Base-by-base conservation (phyloP, 1,140 invertebrate species). In the Saxidomus purpurata region DNA sequence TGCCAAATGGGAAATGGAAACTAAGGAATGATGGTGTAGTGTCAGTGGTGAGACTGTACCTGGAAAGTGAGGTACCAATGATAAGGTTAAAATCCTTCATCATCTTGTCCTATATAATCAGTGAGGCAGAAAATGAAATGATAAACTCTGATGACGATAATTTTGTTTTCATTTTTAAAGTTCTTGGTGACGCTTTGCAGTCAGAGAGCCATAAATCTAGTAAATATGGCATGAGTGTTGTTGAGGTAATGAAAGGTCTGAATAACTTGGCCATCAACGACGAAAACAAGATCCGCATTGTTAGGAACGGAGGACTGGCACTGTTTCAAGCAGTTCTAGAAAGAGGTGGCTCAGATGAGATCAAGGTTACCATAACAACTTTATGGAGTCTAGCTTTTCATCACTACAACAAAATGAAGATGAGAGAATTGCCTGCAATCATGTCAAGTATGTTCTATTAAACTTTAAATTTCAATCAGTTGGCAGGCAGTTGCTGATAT, bases 201-300 rank as follows among this genome's bases (percentile, higher is more conserved):
- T 92, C 90, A 25, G 79, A 77, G 28, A 82, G 91, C 19, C 93
- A 94, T 74, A 92, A 92, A 49, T 92, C 93, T 3, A 84, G 90
- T 83, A 92, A 92, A 71, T 94, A 92, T 90, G 94, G 94, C 0
- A 94, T 94, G 91, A 91, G 86, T 88, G 92, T 89, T 13, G 52
- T 71, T 43, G 94, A 95, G 89, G 89, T 94, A 9, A 80, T 94
- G 25, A 85, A 82, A 55, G 94, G 94, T 8, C 61, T 95, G 34
- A 94, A 94, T 80, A 93, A 94, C 74, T 79, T 95, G 34, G 93
- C 94, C 8, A 89, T 93, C 34, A 93, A 93, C 85, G 94, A 95
- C 88, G 61, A 86, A 28, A 95, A 95, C 86, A 95, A 95, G 63
- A 88, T 90, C 43, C 87, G 81, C 15, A 91, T 95, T 34, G 94